Evolutionary conservation across 2,797 vertebrate genomes (phyloP), one percentile per base, ranked within the genome.

Genomic region (Arctocebus calabarensis): DNA sequence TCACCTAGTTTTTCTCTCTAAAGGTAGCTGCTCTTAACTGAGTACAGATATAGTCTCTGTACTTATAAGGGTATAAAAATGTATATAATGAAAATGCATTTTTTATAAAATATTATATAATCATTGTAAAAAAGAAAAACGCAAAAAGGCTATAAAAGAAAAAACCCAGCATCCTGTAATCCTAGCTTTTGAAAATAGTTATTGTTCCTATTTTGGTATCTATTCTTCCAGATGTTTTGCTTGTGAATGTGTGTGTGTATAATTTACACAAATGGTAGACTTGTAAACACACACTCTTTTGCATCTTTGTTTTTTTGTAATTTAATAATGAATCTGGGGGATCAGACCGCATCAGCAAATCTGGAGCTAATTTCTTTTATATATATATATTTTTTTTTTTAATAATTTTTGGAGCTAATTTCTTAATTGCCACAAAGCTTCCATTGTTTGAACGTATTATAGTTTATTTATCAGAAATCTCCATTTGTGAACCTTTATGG

Each of bases 351-450:
- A 64, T 43, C 8, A 71, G 12, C 74, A 70, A 23, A 89, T 93
- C 59, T 83, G 70, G 43, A 95, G 43, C 61, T 90, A 86, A 55
- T 86, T 81, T 89, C 71, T 95, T 94, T n/a, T n/a, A n/a, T n/a
- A n/a, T n/a, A n/a, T n/a, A n/a, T n/a, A n/a, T n/a, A n/a, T n/a
- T n/a, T n/a, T n/a, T n/a, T n/a, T n/a, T n/a, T n/a, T n/a, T n/a
- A n/a, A n/a, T n/a, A n/a, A n/a, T n/a, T n/a, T n/a, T n/a, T 83
- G 70, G 43, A 95, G 43, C 61, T 90, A 86, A 55, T 86, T 81
- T 89, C 71, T 95, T 94, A 89, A 94, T 81, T 94, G 55, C 37
- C 84, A 37, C 61, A 62, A 86, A 94, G 32, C 73, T 84, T 78
- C 64, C 45, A 79, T 61, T 87, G n/a, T 78, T 22, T 88, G 68